Percentiles rank a stretch among this genome's conserved stretches.
phyloP scores from a whole-genome alignment of 2,888 invertebrate genomes.

The Malacosoma neustria region DNA sequence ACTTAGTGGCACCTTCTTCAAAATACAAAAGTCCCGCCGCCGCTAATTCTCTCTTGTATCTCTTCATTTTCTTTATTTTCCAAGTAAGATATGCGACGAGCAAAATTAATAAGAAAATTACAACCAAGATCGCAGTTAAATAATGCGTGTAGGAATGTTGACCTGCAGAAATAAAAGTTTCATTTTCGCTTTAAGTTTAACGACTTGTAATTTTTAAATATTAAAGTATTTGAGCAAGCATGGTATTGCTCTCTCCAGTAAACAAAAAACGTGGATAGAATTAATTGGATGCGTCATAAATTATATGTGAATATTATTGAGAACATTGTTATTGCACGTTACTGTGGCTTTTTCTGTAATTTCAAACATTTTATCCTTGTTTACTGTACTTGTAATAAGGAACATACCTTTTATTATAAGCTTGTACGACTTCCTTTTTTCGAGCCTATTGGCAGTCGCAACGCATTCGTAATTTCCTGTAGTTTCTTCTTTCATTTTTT shows the following conservation, averaged over 20 bases:
- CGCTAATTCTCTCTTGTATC: constrained; percentile 78
- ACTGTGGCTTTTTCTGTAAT: neutral
- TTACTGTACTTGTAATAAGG: neutral
- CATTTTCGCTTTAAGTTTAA: too few relatives aligned
- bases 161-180: constrained; percentile 30
- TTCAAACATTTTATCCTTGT: neutral
- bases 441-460: constrained; percentile 18
- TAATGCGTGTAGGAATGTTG: constrained; percentile 24
- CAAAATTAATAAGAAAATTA: constrained; percentile 44
- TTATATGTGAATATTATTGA: too few relatives aligned
- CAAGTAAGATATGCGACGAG: constrained; percentile 52
- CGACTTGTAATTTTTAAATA: too few relatives aligned
- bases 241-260: too few relatives aligned
- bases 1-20: constrained; percentile 85
- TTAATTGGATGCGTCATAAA: too few relatives aligned
- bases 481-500: constrained; percentile 26
- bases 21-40: constrained; percentile 83
- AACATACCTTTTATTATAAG: constrained; percentile 31
- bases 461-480: constrained; percentile 41
- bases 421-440: constrained; percentile 20
- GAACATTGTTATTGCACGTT: neutral
- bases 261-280: too few relatives aligned
- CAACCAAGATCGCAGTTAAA: constrained; percentile 33
- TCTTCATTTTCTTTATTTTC: constrained; percentile 72
- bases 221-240: too few relatives aligned